These are phyloP conservation scores for Pachyrhynchus sulphureomaculatus DNA, from an alignment of 1,140 invertebrate species.

Conservation along the genomic window DNA sequence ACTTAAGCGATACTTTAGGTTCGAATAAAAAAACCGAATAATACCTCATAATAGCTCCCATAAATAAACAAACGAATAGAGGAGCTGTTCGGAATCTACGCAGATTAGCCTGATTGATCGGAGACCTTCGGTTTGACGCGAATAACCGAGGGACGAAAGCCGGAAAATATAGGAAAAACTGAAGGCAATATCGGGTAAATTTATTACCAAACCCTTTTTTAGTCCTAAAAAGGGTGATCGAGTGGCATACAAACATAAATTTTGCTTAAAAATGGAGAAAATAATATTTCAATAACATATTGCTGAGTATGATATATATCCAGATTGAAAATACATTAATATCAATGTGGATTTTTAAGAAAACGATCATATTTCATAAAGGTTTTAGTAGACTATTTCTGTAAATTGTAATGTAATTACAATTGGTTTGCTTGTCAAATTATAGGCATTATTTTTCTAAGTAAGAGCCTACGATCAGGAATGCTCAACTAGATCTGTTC, in stretches of 20 bases:
- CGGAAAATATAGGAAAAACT: no score
- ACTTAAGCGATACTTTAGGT: background rate
- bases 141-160: background rate
- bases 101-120: background rate
- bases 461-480: no score
- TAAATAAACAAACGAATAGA: slow-evolving; percentile 2
- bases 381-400: no score
- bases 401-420: no score
- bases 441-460: no score
- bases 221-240: background rate
- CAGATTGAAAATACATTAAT: no score
- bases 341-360: no score
- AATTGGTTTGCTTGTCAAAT: no score
- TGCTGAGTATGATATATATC: background rate
- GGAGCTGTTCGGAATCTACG: background rate
- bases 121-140: background rate
- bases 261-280: background rate
- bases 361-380: no score
- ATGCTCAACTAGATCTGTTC: no score
- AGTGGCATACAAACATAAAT: background rate
- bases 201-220: background rate
- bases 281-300: background rate
- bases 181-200: no score
- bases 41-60: background rate
- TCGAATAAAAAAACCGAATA: background rate